Base-by-base conservation (phyloP, 2,888 invertebrate genomes). In the Drosophila infuscata region DNA sequence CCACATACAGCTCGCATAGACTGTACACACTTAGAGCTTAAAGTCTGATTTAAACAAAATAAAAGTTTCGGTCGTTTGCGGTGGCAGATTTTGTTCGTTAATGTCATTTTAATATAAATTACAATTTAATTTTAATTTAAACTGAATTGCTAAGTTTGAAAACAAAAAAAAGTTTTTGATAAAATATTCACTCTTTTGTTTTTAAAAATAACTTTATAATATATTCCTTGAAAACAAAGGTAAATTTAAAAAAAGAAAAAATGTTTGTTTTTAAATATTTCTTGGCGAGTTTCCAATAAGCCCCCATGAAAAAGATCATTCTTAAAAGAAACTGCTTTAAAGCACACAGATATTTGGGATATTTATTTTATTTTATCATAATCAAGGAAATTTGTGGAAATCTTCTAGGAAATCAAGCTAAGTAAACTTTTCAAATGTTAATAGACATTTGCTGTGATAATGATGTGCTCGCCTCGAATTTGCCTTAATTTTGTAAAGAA, bases 81-180 rank as follows among this genome's bases (percentile, higher is more conserved):
- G 53, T 20, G 54, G 58, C 65, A 49, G 56, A 57, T 74, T 60
- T 57, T 54, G 25, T 48, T 41, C 51, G 75, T 64, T 71, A 71
- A 78, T 71, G 66, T 56, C 20, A 48, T 58, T 77, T 77, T 80
- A 80, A 80, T 80, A 71, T 64, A 71, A 76, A 76, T 81, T 67
- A 53, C 48, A 78, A 62, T 64, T 58, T 77, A 78, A 78, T 78
- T 77, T 64, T 48, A 76, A 54, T 71, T 79, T 61, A 62, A 79
- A 36, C 33, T 15, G 35, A 74, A 66, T 43, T 52, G 15, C 30
- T 32, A 65, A 54, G 29, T 30, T 38, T 17, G 35, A 3, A 11
- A 29, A 15, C 15, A 15, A 12, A 9, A 33, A 51, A 56, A 74
- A 35, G 35, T 71, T 73, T 35, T 5, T 29, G 11, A 0, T 15